Base-by-base conservation (phyloP, 64 coral and sea anemone genomes). In the Stichodactyla mertensii region DNA sequence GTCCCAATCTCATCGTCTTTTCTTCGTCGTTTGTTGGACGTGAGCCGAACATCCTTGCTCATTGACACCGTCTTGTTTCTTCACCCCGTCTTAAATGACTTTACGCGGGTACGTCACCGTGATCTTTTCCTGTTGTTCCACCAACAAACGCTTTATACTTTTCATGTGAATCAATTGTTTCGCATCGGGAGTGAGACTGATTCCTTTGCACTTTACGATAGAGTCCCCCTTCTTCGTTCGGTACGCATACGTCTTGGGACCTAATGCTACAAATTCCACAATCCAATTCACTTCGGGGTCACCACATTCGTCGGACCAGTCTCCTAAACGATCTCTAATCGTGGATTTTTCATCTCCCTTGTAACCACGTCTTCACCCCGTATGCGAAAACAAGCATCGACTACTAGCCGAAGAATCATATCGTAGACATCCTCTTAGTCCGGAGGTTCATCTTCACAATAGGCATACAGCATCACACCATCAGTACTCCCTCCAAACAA, bases 201-300 rank as follows among this genome's bases (percentile, higher is more conserved):
- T 71, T 6, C 67, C 67, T 26, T 71, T 71, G 16, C 67, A 71
- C 67, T 71, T 71, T 6, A 71, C 67, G 6, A n/a, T 18, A 26
- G 0, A n/a, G 11, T 71, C 24, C 18, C 67, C 67, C 19, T 71
- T 19, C 16, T 71, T 71, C 8, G 67, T 71, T 7, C 67, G 67
- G 67, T 71, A 71, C 7, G 67, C 67, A 26, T 84, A 84, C 53
- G 26, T 84, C 6, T 84, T 84, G 19, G 83, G 83, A 6, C 83
- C 83, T 6, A 24, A 26, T 6, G 53, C 10, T 4, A n/a, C 55
- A 57, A 61, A 86, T 31, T 31, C 28, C 28, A 31, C 28, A 31
- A 31, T 31, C 28, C 28, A 31, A 31, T 31, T 31, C 28, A 14
- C 67, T 6, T 0, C 4, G 36, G 67, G 67, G 6, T 71, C 19